Conservation (phyloP, 64 coral and sea anemone species). For the Pachyseris speciosa region DNA sequence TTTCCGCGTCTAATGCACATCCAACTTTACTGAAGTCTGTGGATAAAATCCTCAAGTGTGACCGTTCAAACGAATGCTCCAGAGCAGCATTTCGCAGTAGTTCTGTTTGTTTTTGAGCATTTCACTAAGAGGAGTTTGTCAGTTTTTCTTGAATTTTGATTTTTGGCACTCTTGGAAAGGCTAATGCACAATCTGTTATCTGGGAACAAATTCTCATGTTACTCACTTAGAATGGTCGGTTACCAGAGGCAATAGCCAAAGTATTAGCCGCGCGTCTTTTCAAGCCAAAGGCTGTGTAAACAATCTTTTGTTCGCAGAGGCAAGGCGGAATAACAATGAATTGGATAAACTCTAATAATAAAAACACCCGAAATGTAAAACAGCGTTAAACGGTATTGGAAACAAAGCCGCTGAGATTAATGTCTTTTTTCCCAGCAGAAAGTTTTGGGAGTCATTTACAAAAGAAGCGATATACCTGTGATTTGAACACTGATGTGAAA, state of each 20-base stretch:
- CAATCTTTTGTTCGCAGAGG: constrained; percentile 13
- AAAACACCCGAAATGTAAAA: not conserved
- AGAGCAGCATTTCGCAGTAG: not conserved
- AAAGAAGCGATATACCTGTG: not conserved
- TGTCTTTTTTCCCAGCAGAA: not conserved
- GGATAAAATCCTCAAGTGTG: too few relatives aligned
- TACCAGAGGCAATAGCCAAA: constrained; percentile 11
- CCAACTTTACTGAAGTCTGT: too few relatives aligned
- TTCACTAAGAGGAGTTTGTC: not conserved
- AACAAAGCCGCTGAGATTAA: constrained; percentile 25
- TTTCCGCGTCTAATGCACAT: too few relatives aligned
- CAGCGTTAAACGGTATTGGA: constrained; percentile 6
- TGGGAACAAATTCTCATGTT: constrained; percentile 34
- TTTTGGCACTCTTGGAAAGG: not conserved
- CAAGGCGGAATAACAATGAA: constrained; percentile 25
- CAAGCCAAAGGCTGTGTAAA: constrained; percentile 36
- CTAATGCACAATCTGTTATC: constrained; percentile 39
- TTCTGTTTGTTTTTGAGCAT: not conserved
- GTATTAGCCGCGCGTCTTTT: constrained; percentile 31
- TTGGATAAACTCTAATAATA: not conserved
- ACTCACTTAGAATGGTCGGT: not conserved
- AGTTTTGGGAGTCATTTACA: not conserved
- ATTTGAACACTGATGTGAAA: not conserved
- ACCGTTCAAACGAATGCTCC: not conserved
- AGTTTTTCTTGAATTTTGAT: not conserved